These are phyloP conservation scores for Sebastiscus tertius DNA, from an alignment of 2,797 vertebrate genomes.

Conservation along the genomic window DNA sequence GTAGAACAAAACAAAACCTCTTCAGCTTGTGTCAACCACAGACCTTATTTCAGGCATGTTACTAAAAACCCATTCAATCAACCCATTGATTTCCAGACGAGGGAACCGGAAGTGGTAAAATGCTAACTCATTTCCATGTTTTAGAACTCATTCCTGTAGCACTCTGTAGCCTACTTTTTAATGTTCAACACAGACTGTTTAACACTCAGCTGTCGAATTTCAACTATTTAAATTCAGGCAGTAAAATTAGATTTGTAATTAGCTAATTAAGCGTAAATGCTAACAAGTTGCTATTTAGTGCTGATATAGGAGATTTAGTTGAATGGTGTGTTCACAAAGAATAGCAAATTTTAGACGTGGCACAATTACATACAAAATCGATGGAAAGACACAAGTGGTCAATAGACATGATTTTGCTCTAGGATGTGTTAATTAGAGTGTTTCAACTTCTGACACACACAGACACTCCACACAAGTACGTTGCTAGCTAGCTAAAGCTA, in stretches of 20 bases:
- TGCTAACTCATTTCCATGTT: no score
- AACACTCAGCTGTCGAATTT: background rate
- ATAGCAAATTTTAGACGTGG: background rate
- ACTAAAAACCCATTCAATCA: no score
- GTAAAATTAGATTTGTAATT: background rate
- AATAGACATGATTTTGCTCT: background rate
- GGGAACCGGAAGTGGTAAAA: no score
- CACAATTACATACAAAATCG: no score
- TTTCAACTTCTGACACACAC: background rate
- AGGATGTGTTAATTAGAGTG: background rate
- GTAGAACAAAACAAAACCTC: no score
- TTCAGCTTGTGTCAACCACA: no score
- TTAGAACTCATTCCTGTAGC: no score
- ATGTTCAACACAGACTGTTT: background rate
- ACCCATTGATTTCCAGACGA: no score
- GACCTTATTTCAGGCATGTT: no score
- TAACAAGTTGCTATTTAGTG: background rate
- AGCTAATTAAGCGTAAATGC: background rate
- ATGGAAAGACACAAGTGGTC: background rate
- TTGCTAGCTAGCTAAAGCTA: background rate
- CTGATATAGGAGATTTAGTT: background rate
- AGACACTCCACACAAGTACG: background rate
- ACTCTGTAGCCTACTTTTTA: background rate
- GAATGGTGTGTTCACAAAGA: background rate
- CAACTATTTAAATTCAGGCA: background rate